Conservation (phyloP, 2,113 vertebrate genomes). For the Nothoprocta pentlandii region DNA sequence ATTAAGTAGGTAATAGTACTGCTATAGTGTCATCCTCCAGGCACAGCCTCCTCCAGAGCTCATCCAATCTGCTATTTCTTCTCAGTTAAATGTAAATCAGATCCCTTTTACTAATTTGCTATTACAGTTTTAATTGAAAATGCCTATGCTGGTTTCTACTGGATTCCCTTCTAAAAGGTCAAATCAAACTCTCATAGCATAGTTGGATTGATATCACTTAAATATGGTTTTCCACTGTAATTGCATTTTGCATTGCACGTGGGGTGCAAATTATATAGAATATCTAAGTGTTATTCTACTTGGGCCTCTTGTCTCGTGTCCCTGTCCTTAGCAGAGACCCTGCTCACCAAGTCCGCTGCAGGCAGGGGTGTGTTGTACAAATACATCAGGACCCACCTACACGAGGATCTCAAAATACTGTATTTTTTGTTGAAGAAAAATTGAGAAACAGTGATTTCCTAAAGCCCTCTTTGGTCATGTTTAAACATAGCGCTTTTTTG, state of each 20-base stretch:
- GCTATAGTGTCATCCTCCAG: not conserved
- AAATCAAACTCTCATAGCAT: not conserved
- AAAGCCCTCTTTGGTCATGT: not conserved
- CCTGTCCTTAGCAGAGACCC: not conserved
- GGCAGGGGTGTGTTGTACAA: too few relatives aligned
- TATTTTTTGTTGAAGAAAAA: not conserved
- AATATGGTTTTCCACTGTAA: not conserved
- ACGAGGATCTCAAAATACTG: not conserved
- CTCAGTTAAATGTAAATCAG: not conserved
- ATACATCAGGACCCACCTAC: accelerated
- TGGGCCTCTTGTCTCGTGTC: not conserved
- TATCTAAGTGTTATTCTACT: not conserved
- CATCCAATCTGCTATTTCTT: not conserved
- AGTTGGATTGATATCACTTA: not conserved
- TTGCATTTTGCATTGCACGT: not conserved
- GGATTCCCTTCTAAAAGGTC: not conserved
- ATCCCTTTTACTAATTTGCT: not conserved
- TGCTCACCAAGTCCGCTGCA: not conserved
- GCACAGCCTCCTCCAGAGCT: not conserved
- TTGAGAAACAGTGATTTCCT: not conserved
- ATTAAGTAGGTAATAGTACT: not conserved
- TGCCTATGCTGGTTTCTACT: not conserved
- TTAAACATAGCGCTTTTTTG: accelerated
- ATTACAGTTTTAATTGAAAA: not conserved
- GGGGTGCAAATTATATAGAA: not conserved